These are phyloP conservation scores for Frankliniella intonsa DNA, from an alignment of 2,888 invertebrate species.

Conservation along the genomic window DNA sequence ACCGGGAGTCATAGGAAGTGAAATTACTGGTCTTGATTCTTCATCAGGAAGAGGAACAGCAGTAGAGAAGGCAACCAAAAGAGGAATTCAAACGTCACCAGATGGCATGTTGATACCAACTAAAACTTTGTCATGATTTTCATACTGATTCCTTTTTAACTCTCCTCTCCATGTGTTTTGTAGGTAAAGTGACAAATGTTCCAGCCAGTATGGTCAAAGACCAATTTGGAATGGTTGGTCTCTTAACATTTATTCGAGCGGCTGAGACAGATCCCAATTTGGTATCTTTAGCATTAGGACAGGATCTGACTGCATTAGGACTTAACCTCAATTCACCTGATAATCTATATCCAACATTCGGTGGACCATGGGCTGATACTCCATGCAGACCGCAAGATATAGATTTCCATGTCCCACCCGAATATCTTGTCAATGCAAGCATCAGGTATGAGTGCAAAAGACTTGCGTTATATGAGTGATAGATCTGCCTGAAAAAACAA, in stretches of 20 bases:
- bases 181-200: conserved; percentile 96
- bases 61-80: conserved; percentile 36
- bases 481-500: background rate
- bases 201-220: conserved; percentile 98
- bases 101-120: conserved; percentile 62
- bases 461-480: conserved; percentile 14
- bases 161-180: conserved; percentile 40
- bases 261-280: conserved; percentile 96
- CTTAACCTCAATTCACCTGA: conserved; percentile 98
- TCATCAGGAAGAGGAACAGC: conserved; percentile 38
- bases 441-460: conserved; percentile 57
- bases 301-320: conserved; percentile 95
- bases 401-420: conserved; percentile 96
- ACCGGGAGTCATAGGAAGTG: conserved; percentile 41
- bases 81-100: conserved; percentile 70
- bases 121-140: conserved; percentile 30
- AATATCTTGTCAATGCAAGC: conserved; percentile 95
- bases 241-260: conserved; percentile 95
- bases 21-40: conserved; percentile 37
- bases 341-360: conserved; percentile 96
- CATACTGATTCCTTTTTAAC: conserved; percentile 31
- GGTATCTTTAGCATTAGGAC: conserved; percentile 93
- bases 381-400: conserved; percentile 98
- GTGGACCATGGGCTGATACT: conserved; percentile 97
- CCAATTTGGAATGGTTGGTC: conserved; percentile 98